A percentile compares a stretch with the other conserved stretches of the same genome.
phyloP scores from a whole-genome alignment of 1,140 invertebrate species.

The Conopomorpha cramerella region DNA sequence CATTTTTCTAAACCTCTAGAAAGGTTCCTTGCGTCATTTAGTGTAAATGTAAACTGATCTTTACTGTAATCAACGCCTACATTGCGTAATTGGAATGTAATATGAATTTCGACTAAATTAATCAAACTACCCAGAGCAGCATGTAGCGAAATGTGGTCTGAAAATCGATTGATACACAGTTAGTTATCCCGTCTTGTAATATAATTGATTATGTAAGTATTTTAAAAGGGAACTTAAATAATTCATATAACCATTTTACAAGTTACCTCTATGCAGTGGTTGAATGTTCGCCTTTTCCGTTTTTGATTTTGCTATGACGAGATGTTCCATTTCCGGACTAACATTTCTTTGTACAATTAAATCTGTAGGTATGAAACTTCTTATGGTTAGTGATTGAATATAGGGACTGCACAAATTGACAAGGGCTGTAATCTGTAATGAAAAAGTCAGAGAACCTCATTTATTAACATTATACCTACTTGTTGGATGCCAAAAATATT shows the following conservation, averaged over 20 bases:
- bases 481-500: too few species aligned
- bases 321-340: slow-evolving; percentile 44
- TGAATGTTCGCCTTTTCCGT: slow-evolving; percentile 12
- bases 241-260: too few species aligned
- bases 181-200: too few species aligned
- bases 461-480: too few species aligned
- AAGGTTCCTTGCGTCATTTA: slow-evolving; percentile 51
- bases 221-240: too few species aligned
- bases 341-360: slow-evolving; percentile 35
- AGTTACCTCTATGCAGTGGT: slow-evolving; percentile 28
- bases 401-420: slow-evolving; percentile 50
- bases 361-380: slow-evolving; percentile 40
- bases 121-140: slow-evolving; percentile 41
- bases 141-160: slow-evolving; percentile 56
- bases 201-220: too few species aligned
- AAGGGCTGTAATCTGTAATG: slow-evolving; percentile 39
- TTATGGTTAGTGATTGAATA: slow-evolving; percentile 36
- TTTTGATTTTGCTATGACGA: too few species aligned
- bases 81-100: slow-evolving; percentile 37
- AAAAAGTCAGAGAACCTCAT: too few species aligned
- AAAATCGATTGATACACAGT: too few species aligned
- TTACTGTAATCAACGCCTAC: slow-evolving; percentile 41
- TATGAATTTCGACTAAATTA: slow-evolving; percentile 50
- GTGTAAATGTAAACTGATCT: slow-evolving; percentile 52
- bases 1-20: slow-evolving; percentile 48